Conservation (phyloP, 2,888 invertebrate species). For the Drepanosiphum platanoidis region DNA sequence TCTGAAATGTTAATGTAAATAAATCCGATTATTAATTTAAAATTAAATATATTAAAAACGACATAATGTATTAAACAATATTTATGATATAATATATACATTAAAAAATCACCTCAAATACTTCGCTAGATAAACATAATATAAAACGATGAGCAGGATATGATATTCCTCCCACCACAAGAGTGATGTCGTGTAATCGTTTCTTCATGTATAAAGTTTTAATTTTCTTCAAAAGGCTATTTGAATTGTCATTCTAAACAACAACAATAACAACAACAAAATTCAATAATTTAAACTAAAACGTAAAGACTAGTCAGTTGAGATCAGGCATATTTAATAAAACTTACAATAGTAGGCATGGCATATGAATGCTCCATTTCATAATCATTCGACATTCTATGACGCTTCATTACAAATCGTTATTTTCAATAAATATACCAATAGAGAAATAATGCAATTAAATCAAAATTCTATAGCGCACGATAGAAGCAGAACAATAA, state of each 20-base stretch:
- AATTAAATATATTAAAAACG: background rate
- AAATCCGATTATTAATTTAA: slow-evolving; percentile 38
- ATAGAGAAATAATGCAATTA: too few relatives aligned
- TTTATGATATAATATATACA: too few relatives aligned
- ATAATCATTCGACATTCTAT: slow-evolving; percentile 50
- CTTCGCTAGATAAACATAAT: slow-evolving; percentile 92
- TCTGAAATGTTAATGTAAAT: too few relatives aligned
- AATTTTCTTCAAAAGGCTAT: slow-evolving; percentile 82
- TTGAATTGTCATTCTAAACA: slow-evolving; percentile 85
- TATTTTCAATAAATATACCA: background rate
- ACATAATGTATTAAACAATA: too few relatives aligned
- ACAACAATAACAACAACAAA: slow-evolving; percentile 29
- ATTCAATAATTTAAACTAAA: background rate
- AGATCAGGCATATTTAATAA: too few relatives aligned
- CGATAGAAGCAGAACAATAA: too few relatives aligned
- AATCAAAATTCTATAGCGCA: too few relatives aligned
- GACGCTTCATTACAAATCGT: slow-evolving; percentile 55
- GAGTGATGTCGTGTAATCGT: slow-evolving; percentile 87
- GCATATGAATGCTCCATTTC: slow-evolving; percentile 60
- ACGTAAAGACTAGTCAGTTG: too few relatives aligned
- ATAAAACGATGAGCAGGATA: slow-evolving; percentile 92
- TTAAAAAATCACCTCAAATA: slow-evolving; percentile 79
- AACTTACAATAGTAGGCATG: slow-evolving; percentile 48
- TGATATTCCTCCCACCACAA: slow-evolving; percentile 83
- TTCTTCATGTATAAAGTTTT: slow-evolving; percentile 85